phyloP scores from a whole-genome alignment of 2,888 invertebrate genomes.

The Melinopterus prodromus region DNA sequence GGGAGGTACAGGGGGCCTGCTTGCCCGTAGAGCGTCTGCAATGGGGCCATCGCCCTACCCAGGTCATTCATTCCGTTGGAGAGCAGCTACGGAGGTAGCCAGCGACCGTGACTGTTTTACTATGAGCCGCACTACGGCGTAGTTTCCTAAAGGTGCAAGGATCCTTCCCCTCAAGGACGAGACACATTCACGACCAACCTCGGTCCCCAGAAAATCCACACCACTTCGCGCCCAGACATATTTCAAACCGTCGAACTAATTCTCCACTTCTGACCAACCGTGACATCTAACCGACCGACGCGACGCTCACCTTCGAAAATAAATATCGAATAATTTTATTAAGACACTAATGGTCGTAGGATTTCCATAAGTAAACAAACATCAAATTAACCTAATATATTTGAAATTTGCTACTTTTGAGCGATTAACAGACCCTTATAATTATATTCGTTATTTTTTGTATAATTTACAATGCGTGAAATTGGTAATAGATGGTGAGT shows the following conservation, averaged over 20 bases:
- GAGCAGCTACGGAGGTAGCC: slow-evolving; percentile 4
- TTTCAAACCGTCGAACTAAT: background rate
- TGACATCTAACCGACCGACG: background rate
- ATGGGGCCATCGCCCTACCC: slow-evolving; percentile 53
- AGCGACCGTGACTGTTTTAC: slow-evolving; percentile 4
- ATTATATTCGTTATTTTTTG: no score
- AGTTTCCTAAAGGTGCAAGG: background rate
- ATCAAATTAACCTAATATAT: no score
- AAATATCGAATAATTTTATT: background rate
- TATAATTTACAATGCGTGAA: no score
- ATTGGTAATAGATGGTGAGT: no score
- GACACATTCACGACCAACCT: background rate
- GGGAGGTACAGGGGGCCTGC: background rate
- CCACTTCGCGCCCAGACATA: slow-evolving; percentile 4
- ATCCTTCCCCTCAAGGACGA: slow-evolving; percentile 4
- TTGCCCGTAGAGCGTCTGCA: background rate
- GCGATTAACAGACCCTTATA: no score
- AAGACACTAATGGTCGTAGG: background rate
- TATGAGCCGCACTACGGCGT: background rate
- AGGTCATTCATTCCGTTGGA: slow-evolving; percentile 54
- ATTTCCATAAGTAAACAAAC: background rate
- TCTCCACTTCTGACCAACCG: background rate
- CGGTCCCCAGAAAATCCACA: background rate
- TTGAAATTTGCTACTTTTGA: no score
- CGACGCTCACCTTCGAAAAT: background rate